Conservation (phyloP, 1,140 invertebrate species). For the Teleopsis dalmanni region DNA sequence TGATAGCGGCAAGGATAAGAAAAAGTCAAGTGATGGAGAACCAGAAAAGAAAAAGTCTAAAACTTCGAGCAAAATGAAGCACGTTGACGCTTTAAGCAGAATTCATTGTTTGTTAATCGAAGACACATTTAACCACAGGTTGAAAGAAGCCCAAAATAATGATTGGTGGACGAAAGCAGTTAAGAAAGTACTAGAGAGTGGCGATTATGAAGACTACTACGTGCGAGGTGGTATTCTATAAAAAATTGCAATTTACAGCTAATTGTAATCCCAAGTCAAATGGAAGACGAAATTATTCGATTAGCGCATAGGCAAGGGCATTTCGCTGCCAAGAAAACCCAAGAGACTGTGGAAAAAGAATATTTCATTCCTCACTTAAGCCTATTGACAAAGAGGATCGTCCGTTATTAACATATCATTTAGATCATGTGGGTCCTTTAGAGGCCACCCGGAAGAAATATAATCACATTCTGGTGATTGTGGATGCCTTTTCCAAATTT, state of each 20-base stretch:
- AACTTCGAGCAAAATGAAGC: constrained; percentile 17
- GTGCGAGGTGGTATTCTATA: constrained; percentile 2
- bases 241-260: neutral
- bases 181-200: constrained; percentile 1
- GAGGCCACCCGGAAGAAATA: constrained; percentile 11
- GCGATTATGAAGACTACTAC: constrained; percentile 1
- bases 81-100: constrained; percentile 25
- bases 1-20: constrained; percentile 17
- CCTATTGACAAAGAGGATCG: too few relatives aligned
- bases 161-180: constrained; percentile 8
- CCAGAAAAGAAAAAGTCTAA: constrained; percentile 29
- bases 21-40: constrained; percentile 13
- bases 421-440: constrained; percentile 21
- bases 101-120: constrained; percentile 11
- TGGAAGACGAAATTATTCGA: constrained; percentile 13
- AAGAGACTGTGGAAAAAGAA: constrained; percentile 31
- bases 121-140: constrained; percentile 3
- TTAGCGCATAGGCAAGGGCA: constrained; percentile 15
- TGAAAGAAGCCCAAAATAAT: constrained; percentile 6
- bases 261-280: neutral
- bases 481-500: constrained; percentile 27
- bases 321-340: constrained; percentile 16
- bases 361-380: constrained; percentile 43
- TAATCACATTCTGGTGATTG: constrained; percentile 26
- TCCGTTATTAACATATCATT: too few relatives aligned